Base-by-base conservation (phyloP, 2,797 vertebrate species). In the Epinephelus malabaricus region DNA sequence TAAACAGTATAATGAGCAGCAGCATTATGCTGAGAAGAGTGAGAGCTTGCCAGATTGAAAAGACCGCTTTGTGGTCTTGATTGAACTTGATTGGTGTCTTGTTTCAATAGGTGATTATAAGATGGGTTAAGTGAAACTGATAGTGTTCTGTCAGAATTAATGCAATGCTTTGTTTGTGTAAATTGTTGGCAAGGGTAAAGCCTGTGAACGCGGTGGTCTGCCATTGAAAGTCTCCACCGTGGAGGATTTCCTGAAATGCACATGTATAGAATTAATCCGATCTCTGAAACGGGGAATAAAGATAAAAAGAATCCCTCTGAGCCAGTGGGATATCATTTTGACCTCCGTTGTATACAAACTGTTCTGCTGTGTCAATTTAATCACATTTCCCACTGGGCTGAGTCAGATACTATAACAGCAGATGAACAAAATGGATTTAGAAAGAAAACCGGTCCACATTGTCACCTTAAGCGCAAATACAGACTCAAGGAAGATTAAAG, bases 311-410 rank as follows among this genome's bases (percentile, higher is more conserved):
- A 62, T 56, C 69, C 62, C 72, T 54, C 25, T 64, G 73, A 72
- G 78, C 40, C 17, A 17, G 23, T 23, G 66, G 61, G 61, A 63
- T 53, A 69, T 45, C 46, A 60, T 66, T 80, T 86, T 78, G 74
- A 84, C 81, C 79, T 81, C 70, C 2, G 15, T 71, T 81, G 71
- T 84, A 25, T 64, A 83, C 77, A 76, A 83, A 84, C 60, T 45
- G 46, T 43, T 65, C 54, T 55, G 47, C 54, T 76, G 47, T 70
- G 27, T 77, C 62, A 56, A 17, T 79, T 67, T 86, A 71, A 83
- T 88, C 80, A 63, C 38, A 67, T 81, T 70, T 86, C 75, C 73
- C 80, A 69, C 23, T 38, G 45, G 80, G 67, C 60, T 66, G 40
- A 69, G 30, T 76, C 40, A 53, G 69, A 77, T 50, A 64, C 63